Conservation (phyloP, 2,888 invertebrate species). For the Mesorhabditis sp. region DNA sequence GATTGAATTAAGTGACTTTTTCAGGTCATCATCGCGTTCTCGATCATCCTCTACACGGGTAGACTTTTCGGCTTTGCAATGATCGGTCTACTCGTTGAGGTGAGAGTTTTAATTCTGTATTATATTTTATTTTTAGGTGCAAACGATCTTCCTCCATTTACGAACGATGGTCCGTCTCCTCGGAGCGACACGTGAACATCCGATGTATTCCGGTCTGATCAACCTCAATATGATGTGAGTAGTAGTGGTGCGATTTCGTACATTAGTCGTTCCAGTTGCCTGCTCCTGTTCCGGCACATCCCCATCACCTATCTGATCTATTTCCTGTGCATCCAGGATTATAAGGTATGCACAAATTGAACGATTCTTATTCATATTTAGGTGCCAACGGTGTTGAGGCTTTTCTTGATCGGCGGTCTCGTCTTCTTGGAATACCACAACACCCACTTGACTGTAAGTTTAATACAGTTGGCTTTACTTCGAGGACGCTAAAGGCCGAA, state of each 20-base stretch:
- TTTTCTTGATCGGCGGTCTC: constrained; percentile 32
- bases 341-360: constrained; percentile 16
- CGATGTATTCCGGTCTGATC: constrained; percentile 25
- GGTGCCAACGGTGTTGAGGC: constrained; percentile 29
- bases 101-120: constrained; percentile 10
- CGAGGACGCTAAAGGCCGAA: not conserved
- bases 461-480: constrained; percentile 5
- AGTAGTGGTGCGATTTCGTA: not conserved
- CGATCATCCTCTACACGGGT: constrained; percentile 33
- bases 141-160: constrained; percentile 39
- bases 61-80: constrained; percentile 38
- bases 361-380: not conserved
- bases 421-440: constrained; percentile 42
- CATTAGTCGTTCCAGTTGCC: constrained; percentile 13
- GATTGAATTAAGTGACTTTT: not conserved
- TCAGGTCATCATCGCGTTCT: constrained; percentile 34
- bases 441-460: constrained; percentile 38
- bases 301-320: constrained; percentile 37
- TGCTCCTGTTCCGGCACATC: constrained; percentile 38
- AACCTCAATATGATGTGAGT: constrained; percentile 32
- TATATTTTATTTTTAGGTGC: constrained; percentile 20
- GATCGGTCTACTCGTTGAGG: constrained; percentile 42
- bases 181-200: constrained; percentile 23
- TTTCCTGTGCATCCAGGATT: constrained; percentile 29
- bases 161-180: constrained; percentile 36